Evolutionary conservation across 2,113 vertebrate species (phyloP), one percentile per base, ranked within the genome.

Genomic region (Dryoscopus gambensis): DNA sequence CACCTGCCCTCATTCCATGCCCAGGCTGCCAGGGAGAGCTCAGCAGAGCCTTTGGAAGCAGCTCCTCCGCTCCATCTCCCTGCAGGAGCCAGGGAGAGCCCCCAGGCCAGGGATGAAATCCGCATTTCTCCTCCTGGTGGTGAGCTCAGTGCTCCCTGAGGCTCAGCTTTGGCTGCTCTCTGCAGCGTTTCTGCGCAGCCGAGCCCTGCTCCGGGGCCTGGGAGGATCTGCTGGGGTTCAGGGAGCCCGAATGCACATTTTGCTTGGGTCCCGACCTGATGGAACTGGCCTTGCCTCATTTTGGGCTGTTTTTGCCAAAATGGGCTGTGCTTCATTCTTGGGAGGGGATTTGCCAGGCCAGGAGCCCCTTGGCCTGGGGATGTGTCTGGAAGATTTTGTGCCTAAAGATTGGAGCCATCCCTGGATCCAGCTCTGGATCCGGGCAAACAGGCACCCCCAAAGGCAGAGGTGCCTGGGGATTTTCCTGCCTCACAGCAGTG

Each of bases 141-240:
- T 42, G 35, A 15, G 3, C 22, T 56, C 40, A 0, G 71, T 2
- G 59, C 47, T 4, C 13, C 31, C 64, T 24, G 21, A 3, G 49
- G 44, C 27, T 73, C 42, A 3, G 59, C 5, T 40, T 11, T 37
- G 20, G 22, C 28, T 9, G 23, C 49, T 76, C 33, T 23, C 44
- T 4, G 0, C 5, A 2, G 50, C 1, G n/a, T 6, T 37, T 4
- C 2, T 19, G 28, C 5, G 3, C 16, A 20, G 1, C 57, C 1
- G 0, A 20, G 1, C 4, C 8, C 50, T 40, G 67, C 5, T 5
- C 5, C 5, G 1, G 49, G 60, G 27, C 8, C 62, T 47, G 62
- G 70, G 18, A 75, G 55, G 67, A 27, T 20, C 33, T n/a, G n/a
- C 69, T 31, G 79, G 56, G 11, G 13, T 56, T 6, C 75, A 53